Conservation (phyloP, 2,113 vertebrate species). For the Bettongia penicillata region DNA sequence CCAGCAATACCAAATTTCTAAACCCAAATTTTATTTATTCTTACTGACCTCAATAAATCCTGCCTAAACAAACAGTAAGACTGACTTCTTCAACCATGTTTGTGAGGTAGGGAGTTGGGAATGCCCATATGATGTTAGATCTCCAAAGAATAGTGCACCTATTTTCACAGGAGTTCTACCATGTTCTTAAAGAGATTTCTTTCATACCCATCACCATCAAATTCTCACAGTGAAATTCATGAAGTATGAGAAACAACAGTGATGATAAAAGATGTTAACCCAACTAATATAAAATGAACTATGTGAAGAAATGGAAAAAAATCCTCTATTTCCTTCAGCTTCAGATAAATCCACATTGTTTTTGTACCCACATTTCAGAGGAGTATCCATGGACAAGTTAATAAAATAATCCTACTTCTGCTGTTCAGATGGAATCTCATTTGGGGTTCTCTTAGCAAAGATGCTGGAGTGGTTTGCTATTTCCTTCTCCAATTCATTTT, state of each 20-base stretch:
- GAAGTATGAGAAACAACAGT: background rate
- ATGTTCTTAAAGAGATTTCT: conserved; percentile 28
- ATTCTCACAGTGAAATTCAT: background rate
- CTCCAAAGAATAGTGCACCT: background rate
- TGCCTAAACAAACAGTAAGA: background rate
- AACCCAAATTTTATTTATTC: background rate
- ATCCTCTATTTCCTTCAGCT: background rate
- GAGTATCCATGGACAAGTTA: background rate
- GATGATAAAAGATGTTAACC: background rate
- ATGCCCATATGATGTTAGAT: background rate
- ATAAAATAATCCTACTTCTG: background rate
- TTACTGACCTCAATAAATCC: conserved; percentile 26
- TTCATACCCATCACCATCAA: conserved; percentile 34
- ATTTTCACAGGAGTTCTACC: background rate
- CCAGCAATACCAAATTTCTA: background rate
- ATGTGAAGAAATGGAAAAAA: background rate
- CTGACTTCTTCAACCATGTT: background rate
- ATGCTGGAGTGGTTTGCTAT: background rate
- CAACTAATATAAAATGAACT: background rate
- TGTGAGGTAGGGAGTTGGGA: background rate
- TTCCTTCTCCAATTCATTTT: background rate
- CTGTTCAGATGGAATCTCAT: background rate
- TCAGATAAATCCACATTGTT: background rate
- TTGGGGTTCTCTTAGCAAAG: background rate
- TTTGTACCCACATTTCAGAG: background rate